Evolutionary conservation across 1,140 invertebrate species (phyloP).

Genomic region (Macrosteles quadrilineatus): DNA sequence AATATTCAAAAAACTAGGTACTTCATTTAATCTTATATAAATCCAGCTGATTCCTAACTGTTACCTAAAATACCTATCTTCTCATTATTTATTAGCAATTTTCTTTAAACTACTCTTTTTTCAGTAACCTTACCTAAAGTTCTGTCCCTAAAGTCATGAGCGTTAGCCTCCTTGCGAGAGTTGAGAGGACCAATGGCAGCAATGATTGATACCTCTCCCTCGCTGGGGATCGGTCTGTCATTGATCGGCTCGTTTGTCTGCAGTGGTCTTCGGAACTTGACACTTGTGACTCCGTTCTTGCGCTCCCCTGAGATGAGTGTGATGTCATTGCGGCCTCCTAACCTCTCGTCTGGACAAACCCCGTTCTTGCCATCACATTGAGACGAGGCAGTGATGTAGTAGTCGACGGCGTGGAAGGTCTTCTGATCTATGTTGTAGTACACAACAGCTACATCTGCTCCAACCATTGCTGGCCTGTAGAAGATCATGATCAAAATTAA

Average conservation of each 20-base stretch:
- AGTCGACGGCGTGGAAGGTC: constrained; percentile 78
- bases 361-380: constrained; percentile 81
- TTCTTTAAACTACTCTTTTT: no score
- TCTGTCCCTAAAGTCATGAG: constrained; percentile 70
- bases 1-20: no score
- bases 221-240: constrained; percentile 66
- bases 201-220: constrained; percentile 73
- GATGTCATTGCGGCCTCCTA: constrained; percentile 81
- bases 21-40: no score
- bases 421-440: constrained; percentile 71
- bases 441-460: constrained; percentile 81
- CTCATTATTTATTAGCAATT: no score
- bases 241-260: constrained; percentile 71
- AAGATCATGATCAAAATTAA: no score
- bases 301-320: constrained; percentile 70
- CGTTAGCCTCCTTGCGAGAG: constrained; percentile 75
- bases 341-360: constrained; percentile 79
- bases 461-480: constrained; percentile 60
- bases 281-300: constrained; percentile 78
- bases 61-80: no score
- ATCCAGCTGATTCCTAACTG: no score
- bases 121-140: constrained; percentile 56
- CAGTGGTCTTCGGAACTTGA: constrained; percentile 74
- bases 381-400: constrained; percentile 78
- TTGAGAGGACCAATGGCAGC: constrained; percentile 86